Base-by-base conservation (phyloP, 1,140 invertebrate species). In the Varroa destructor region DNA sequence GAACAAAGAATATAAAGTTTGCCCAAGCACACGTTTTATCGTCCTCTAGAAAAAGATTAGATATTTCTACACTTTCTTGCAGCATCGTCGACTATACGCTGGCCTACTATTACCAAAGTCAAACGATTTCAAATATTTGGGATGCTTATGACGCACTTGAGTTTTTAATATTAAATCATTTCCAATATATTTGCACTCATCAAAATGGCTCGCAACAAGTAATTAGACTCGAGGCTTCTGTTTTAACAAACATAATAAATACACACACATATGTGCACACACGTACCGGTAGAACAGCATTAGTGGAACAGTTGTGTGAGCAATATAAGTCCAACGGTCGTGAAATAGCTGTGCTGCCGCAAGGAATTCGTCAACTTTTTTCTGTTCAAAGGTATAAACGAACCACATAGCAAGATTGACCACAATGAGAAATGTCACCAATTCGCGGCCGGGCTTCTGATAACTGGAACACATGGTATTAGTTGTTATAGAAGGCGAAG, bases 321-420 rank as follows among this genome's bases (percentile, higher is more conserved):
- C 86, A 10, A 90, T 82, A 42, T 90, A 85, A 55, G 86, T 86
- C 88, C 88, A 90, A 6, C 86, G 76, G 1, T 67, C 61, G 37
- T 46, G 40, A 37, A 67, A 67, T 14, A 67, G 40, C 14, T 67
- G 40, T 46, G 61, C 40, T 14, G 61, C 61, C 5, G 61, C 61
- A 14, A 67, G 40, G 2, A 67, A 46, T n/a, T 40, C 46, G 2
- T 67, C 61, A 14, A 37, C 61, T 43, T 72, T 81, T 80, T 89
- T 89, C 73, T 87, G 85, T 74, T 89, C 87, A 80, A 91, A 90
- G 36, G 88, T 90, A 77, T 88, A 84, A 70, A 87, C 85, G 12
- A 89, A 82, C 88, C 88, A 91, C 79, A 89, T 84, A 5, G 87
- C 86, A 1, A 91, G 83, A 78, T 91, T 90, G 73, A 88, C 87